These are phyloP conservation scores for Neosilurus mollespiculum DNA, from an alignment of 2,797 vertebrate species.

Conservation along the genomic window DNA sequence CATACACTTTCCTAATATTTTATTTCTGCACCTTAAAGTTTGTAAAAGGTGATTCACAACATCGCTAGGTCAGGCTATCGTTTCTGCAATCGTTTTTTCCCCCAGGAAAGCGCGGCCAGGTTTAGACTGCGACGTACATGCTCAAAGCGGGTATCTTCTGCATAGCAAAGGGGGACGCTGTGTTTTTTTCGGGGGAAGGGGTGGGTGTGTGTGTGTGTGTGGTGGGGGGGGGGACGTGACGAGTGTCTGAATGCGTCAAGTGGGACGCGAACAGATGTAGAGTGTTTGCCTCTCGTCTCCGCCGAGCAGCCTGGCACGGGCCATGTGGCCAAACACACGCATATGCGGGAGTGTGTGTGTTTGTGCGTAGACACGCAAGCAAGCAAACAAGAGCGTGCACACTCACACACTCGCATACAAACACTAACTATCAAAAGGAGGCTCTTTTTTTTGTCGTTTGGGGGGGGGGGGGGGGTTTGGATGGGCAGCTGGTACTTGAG, in stretches of 20 bases:
- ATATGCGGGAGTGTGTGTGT: conserved; percentile 42
- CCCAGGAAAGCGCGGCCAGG: no score
- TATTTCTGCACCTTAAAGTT: no score
- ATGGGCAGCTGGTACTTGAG: conserved; percentile 61
- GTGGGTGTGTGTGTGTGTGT: no score
- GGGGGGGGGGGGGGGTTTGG: conserved; percentile 14
- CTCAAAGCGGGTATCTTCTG: neutral
- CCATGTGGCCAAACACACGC: conserved; percentile 42
- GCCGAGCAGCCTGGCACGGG: conserved; percentile 36
- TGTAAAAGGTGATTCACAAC: no score
- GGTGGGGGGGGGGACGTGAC: no score
- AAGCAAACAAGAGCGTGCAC: conserved; percentile 37
- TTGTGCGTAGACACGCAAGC: conserved; percentile 42
- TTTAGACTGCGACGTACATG: neutral
- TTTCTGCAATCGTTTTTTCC: no score
- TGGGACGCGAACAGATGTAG: conserved; percentile 53
- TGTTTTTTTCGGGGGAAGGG: neutral
- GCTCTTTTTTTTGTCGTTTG: conserved; percentile 3
- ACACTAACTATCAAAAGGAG: conserved; percentile 53
- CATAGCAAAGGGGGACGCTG: neutral
- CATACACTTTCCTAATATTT: neutral
- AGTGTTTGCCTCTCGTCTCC: conserved; percentile 35
- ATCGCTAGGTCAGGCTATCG: no score
- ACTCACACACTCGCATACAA: conserved; percentile 39
- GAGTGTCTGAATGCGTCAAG: conserved; percentile 60